phyloP scores from a whole-genome alignment of 2,888 invertebrate genomes.

The Caenorhabditis imperialis region DNA sequence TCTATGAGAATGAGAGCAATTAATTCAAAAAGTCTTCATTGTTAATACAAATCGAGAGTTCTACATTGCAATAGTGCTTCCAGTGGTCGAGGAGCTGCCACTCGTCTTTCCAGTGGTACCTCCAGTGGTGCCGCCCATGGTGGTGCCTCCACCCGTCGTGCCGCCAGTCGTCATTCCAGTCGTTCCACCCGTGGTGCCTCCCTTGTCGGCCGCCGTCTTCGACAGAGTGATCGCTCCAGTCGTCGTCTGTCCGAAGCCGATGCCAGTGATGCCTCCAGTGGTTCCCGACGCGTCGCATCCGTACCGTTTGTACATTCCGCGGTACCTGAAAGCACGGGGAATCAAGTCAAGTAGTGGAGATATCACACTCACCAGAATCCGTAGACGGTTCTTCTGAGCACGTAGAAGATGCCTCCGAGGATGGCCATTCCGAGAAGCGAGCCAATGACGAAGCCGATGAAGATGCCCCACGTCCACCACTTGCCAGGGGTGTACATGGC shows the following conservation, averaged over 20 bases:
- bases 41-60: neutral
- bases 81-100: neutral
- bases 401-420: constrained; percentile 21
- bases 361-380: constrained; percentile 34
- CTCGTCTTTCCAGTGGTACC: constrained; percentile 7
- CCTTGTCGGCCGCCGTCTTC: too few species aligned
- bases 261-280: constrained; percentile 44
- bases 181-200: constrained; percentile 4
- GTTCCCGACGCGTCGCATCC: constrained; percentile 57
- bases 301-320: constrained; percentile 60
- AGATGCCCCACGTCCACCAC: constrained; percentile 51
- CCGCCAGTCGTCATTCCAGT: constrained; percentile 16
- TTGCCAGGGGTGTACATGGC: constrained; percentile 22
- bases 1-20: too few species aligned
- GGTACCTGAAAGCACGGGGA: constrained; percentile 40
- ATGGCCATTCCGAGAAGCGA: constrained; percentile 9
- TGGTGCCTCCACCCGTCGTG: constrained; percentile 6
- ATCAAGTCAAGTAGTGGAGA: neutral
- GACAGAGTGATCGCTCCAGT: constrained; percentile 10
- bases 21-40: too few species aligned
- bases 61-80: too few species aligned
- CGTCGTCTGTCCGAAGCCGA: constrained; percentile 36
- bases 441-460: constrained; percentile 32
- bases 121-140: constrained; percentile 13
- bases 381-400: constrained; percentile 38